Conservation (phyloP, 2,888 invertebrate genomes). For the Eueremaeus valkanovi region DNA sequence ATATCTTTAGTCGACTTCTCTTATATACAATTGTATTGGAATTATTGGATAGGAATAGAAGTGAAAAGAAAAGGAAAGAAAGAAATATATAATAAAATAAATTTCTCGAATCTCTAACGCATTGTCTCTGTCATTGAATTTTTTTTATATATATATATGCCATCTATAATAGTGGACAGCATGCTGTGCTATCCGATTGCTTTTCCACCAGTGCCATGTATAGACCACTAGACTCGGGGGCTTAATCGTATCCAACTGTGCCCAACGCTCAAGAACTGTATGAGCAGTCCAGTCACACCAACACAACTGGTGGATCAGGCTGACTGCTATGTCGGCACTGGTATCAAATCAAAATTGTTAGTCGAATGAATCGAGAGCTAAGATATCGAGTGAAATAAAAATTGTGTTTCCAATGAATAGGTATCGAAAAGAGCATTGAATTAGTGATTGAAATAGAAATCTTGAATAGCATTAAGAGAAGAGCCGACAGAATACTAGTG, state of each 20-base stretch:
- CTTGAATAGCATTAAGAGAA: not conserved
- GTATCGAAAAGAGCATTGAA: not conserved
- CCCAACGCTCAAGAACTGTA: not conserved
- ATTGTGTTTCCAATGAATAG: not conserved
- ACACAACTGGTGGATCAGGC: slow-evolving; percentile 12
- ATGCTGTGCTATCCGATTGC: slow-evolving; percentile 20
- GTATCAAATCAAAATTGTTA: slow-evolving; percentile 15
- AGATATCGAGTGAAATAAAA: not conserved
- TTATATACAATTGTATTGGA: too few relatives aligned
- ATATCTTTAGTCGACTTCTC: too few relatives aligned
- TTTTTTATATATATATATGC: not conserved
- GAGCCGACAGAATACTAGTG: not conserved
- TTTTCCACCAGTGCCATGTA: not conserved
- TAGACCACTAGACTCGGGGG: not conserved
- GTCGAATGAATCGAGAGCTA: not conserved
- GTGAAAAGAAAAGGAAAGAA: too few relatives aligned
- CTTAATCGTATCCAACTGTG: slow-evolving; percentile 8
- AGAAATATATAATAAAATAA: too few relatives aligned
- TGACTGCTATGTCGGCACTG: not conserved
- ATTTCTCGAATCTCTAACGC: too few relatives aligned
- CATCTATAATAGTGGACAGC: not conserved
- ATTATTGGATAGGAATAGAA: too few relatives aligned
- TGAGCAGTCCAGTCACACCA: slow-evolving; percentile 13
- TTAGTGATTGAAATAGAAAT: not conserved
- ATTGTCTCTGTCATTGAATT: not conserved